Evolutionary conservation across 2,888 invertebrate genomes (phyloP), one percentile per base, ranked within the genome.

Genomic region (Harpagoxenus sublaevis): DNA sequence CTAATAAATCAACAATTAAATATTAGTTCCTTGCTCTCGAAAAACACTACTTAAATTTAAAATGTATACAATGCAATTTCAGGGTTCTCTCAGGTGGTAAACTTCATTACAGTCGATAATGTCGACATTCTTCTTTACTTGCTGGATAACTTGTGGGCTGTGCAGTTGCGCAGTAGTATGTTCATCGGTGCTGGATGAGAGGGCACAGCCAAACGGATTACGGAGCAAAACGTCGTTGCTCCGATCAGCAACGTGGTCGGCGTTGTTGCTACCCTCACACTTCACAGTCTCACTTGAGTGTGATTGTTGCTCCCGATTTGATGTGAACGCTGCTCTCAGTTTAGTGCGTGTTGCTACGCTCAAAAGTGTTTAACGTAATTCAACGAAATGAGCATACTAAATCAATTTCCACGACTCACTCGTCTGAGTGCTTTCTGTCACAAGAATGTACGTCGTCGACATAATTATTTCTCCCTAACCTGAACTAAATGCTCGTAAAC

Each of bases 371-470:
- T 8, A 28, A 28, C 35, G 60, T 35, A 28, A 71, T 62, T 81
- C 60, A 51, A 62, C 51, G 0, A 4, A 60, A 81, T 81, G 79
- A 71, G 12, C n/a, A 18, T 55, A n/a, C 35, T 86, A 9, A 84
- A 53, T 23, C 84, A 73, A 75, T 8, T 86, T 6, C 51, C 74
- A 3, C 84, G 51, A 60, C 18, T 79, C 9, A 18, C 74, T 28
- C 39, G 51, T 48, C 28, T 51, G 39, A 75, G 68, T 66, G 51
- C n/a, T 48, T 51, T 68, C 0, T 57, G 63, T 55, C 53, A 45
- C 12, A 74, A 70, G 9, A 71, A 63, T 35, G 88, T 88, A 83
- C 65, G 88, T 86, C 45, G 9, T 55, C 35, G 4, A 10, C 31
- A 48, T 53, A 23, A 45, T 68, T 42, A 31, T 35, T 9, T 75